These are phyloP conservation scores for Asbolus verrucosus DNA, from an alignment of 1,140 invertebrate genomes.

Conservation along the genomic window DNA sequence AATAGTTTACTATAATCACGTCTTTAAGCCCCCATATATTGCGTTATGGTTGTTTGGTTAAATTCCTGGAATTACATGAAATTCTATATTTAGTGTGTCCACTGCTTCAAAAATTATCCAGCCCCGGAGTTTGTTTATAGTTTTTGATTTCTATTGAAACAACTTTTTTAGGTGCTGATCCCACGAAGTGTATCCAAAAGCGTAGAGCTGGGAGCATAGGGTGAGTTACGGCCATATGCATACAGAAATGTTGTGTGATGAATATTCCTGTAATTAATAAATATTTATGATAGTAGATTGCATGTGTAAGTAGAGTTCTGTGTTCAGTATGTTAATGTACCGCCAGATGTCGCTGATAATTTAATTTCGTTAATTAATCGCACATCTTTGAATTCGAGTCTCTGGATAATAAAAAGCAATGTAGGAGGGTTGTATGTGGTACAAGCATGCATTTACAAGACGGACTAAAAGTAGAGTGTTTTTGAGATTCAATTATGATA, in stretches of 20 bases:
- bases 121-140: too few species aligned
- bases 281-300: constrained; percentile 23
- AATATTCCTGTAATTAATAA: constrained; percentile 6
- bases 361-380: constrained; percentile 7
- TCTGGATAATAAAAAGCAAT: not conserved
- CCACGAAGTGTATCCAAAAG: constrained; percentile 73
- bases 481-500: constrained; percentile 62
- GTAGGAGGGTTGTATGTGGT: not conserved
- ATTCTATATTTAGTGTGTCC: too few species aligned
- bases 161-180: constrained; percentile 71
- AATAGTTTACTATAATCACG: too few species aligned
- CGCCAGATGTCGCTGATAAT: constrained; percentile 23
- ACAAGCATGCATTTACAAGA: not conserved
- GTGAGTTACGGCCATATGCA: constrained; percentile 65
- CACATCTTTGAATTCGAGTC: not conserved
- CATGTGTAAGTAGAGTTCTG: constrained; percentile 21
- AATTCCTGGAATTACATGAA: too few species aligned
- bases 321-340: constrained; percentile 13
- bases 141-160: too few species aligned
- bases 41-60: too few species aligned
- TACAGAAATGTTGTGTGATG: constrained; percentile 1
- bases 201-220: constrained; percentile 71
- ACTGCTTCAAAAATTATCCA: too few species aligned
- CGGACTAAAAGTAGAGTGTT: constrained; percentile 31
- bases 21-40: too few species aligned